Evolutionary conservation across 2,888 invertebrate genomes (phyloP), one percentile per base, ranked within the genome.

Genomic region (Halictus quadricinctus): DNA sequence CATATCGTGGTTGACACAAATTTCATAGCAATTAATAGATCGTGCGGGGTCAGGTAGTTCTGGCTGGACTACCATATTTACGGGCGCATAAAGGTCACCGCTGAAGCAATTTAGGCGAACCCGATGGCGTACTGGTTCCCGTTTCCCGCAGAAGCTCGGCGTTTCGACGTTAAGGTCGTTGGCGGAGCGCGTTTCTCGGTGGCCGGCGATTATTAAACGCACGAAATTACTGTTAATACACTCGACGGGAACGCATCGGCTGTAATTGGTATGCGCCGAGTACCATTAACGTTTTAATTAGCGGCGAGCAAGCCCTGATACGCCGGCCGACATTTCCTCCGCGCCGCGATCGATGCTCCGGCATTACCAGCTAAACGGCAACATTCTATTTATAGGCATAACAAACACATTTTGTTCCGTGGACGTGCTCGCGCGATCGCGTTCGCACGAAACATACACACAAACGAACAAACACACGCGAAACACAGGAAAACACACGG

Each of bases 231-330:
- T 74, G 85, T 79, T 86, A 85, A 86, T 86, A 85, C 85, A 81
- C 66, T 77, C 70, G 80, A 36, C 76, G 72, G 50, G 85, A 76
- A 77, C 85, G 81, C 81, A 85, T 85, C 86, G 81, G 69, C 86
- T 85, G 79, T 86, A 86, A 86, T 86, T 86, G 81, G 81, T 85
- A 78, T 36, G 76, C 75, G 80, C 79, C 79, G 79, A 83, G 76
- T 80, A 73, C 86, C 74, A 82, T 86, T 81, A 86, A 86, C 77
- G 80, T 86, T 86, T 86, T 87, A 86, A 87, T 87, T 86, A 86
- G 79, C 81, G 81, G 73, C 81, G 66, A 79, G 69, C 81, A 72
- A 83, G 76, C 76, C 64, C 64, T 74, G 73, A 81, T 75, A 85
- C 85, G 76, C 70, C 80, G 76, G 58, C 78, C 86, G 72, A 80